Conservation (phyloP, 2,797 vertebrate species). For the Zalophus californianus region DNA sequence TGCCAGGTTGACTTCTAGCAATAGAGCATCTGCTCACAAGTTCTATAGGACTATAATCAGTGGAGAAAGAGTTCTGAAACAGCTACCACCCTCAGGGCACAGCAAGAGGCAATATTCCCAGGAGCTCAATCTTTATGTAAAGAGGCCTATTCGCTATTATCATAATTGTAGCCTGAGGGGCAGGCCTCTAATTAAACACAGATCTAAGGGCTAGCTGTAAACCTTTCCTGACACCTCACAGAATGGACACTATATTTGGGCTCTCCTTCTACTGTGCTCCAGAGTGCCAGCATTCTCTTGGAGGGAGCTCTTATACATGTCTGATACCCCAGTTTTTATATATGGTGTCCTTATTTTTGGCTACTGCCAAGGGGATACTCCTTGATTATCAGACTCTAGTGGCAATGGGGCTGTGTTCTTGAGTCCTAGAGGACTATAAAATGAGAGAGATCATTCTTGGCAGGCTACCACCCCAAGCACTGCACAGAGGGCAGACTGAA, state of each 20-base stretch:
- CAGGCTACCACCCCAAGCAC: neutral
- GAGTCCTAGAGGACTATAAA: neutral
- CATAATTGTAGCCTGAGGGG: neutral
- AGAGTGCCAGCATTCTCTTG: neutral
- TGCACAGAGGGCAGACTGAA: neutral
- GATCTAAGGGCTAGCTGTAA: neutral
- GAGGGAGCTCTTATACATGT: neutral
- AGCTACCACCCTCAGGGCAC: neutral
- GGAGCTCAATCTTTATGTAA: neutral
- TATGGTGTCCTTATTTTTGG: neutral
- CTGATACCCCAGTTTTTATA: neutral
- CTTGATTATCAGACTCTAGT: neutral
- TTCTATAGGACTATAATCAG: neutral
- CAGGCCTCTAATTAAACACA: neutral
- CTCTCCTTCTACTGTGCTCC: neutral
- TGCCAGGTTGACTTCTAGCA: neutral
- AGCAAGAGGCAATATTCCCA: neutral
- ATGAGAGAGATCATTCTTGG: neutral
- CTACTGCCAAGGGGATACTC: neutral
- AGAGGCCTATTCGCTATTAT: neutral
- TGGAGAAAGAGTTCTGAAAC: neutral
- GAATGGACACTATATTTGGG: neutral
- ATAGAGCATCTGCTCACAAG: neutral
- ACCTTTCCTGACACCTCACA: neutral
- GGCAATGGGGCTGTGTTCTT: neutral